phyloP scores from a whole-genome alignment of 2,888 invertebrate species.

The Tribolium freemani region DNA sequence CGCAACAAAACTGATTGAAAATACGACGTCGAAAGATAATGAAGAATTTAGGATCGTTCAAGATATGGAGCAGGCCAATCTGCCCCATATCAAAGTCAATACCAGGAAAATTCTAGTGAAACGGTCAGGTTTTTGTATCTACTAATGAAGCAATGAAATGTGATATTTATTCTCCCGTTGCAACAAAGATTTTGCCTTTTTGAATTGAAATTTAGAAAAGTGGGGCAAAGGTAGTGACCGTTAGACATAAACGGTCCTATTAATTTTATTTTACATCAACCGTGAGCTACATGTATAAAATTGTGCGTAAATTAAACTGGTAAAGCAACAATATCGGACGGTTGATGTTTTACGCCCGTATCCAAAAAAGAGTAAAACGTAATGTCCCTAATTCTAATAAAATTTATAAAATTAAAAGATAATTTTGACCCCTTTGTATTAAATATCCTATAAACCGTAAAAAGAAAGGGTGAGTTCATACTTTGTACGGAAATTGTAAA shows the following conservation, averaged over 20 bases:
- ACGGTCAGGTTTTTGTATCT: conserved; percentile 26
- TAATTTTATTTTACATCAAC: background rate
- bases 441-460: conserved; percentile 21
- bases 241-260: background rate
- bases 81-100: conserved; percentile 41
- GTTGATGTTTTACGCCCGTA: background rate
- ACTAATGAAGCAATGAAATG: conserved; percentile 40
- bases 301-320: background rate
- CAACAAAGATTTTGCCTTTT: background rate
- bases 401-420: conserved; percentile 33
- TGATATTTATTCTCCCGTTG: conserved; percentile 35
- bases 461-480: conserved; percentile 47
- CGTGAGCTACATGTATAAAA: background rate
- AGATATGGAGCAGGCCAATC: conserved; percentile 36
- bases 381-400: conserved; percentile 11
- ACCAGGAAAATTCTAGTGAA: conserved; percentile 25
- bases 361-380: background rate
- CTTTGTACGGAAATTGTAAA: conserved; percentile 52
- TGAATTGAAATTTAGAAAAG: no score
- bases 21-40: conserved; percentile 2
- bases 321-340: background rate
- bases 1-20: conserved; percentile 25
- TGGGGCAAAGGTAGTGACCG: background rate
- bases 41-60: conserved; percentile 25
- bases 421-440: conserved; percentile 21